Evolutionary conservation across 2,888 invertebrate genomes (phyloP).

Genomic region (Nezara viridula): DNA sequence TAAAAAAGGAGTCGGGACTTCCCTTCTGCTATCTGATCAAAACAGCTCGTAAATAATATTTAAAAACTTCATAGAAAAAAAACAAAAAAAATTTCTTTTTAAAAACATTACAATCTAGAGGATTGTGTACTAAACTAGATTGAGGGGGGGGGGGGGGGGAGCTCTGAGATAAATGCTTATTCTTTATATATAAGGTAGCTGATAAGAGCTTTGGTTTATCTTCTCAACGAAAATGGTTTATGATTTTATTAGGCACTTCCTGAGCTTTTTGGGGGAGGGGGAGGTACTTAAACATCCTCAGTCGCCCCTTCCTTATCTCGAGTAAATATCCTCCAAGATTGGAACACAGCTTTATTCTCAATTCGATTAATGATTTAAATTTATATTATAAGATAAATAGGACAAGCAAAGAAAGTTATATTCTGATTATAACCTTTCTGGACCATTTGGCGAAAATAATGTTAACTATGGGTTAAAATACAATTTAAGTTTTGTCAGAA

Average conservation of each 20-base stretch:
- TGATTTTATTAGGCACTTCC: conserved; percentile 51
- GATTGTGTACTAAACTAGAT: conserved; percentile 8
- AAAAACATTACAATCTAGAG: conserved; percentile 29
- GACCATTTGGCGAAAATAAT: background rate
- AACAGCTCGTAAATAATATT: conserved; percentile 51
- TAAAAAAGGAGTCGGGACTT: background rate
- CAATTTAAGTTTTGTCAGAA: no score
- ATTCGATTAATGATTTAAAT: background rate
- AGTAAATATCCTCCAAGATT: background rate
- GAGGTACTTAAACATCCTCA: conserved; percentile 47
- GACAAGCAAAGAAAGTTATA: background rate
- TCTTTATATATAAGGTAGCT: conserved; percentile 38
- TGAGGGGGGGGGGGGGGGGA: background rate
- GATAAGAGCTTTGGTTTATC: conserved; percentile 30
- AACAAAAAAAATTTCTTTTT: conserved; percentile 36
- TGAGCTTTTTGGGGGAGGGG: no score
- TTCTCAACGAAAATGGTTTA: conserved; percentile 18
- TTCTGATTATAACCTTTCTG: background rate
- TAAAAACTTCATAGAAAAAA: conserved; percentile 34
- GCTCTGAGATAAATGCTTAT: conserved; percentile 7
- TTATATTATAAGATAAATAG: background rate
- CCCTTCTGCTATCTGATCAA: conserved; percentile 53
- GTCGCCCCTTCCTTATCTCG: background rate
- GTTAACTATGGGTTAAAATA: no score
- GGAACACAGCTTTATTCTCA: background rate